Percentiles rank a stretch among this genome's conserved stretches.
Evolutionary conservation across 2,113 vertebrate species (phyloP).

Genomic region (Macaca fascicularis): DNA sequence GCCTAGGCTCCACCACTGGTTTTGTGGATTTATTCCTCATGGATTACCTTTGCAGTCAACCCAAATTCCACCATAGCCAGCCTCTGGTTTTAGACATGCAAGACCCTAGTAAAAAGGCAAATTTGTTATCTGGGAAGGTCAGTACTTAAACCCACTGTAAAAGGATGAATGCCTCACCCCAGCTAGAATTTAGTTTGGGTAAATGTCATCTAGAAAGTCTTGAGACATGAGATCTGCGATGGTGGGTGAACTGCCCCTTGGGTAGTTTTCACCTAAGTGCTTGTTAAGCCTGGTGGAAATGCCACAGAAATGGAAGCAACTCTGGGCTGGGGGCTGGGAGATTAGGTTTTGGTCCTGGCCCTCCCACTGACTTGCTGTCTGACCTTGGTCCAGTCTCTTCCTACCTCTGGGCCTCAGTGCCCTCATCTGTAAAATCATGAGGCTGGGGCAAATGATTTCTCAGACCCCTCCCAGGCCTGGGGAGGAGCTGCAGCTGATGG

Average conservation of each 20-base stretch:
- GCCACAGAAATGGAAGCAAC: background rate
- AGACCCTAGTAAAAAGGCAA: background rate
- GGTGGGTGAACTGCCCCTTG: background rate
- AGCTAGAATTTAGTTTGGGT: background rate
- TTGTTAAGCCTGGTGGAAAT: background rate
- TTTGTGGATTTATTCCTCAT: background rate
- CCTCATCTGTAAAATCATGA: background rate
- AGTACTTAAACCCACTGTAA: background rate
- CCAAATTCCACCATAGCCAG: background rate
- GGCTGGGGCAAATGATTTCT: background rate
- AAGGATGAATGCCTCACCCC: background rate
- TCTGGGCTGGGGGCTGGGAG: background rate
- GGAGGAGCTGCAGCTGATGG: background rate
- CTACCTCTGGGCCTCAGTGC: background rate
- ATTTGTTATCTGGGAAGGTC: background rate
- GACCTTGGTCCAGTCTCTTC: background rate
- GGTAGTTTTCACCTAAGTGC: background rate
- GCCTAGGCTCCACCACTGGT: background rate
- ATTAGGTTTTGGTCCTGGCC: background rate
- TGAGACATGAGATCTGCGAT: background rate
- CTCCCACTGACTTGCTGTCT: background rate
- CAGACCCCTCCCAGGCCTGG: background rate
- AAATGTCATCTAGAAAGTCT: background rate
- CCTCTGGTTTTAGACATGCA: background rate
- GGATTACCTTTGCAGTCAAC: background rate